Evolutionary conservation across 2,797 vertebrate species (phyloP), one percentile per base, ranked within the genome.

Genomic region (Pterois miles): DNA sequence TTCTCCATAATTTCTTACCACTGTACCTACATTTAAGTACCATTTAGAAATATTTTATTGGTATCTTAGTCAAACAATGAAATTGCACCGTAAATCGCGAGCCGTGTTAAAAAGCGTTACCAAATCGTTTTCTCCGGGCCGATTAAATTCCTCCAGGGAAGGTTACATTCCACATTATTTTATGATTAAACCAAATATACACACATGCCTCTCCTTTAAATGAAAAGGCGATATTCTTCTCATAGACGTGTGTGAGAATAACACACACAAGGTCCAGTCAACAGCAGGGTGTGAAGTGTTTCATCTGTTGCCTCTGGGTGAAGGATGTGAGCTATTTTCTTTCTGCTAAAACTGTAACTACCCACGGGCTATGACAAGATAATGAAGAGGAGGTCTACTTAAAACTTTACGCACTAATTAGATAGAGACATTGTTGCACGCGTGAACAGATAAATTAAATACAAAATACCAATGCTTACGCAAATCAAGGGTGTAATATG

Each of bases 371-470:
- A 68, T 56, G 36, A 66, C 78, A 79, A 72, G 52, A 82, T 91
- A 89, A 92, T 84, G 84, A 90, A 83, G 71, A 80, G 75, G 75
- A 86, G 78, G 46, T 83, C 65, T 77, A 78, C 81, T 88, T 77
- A 85, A 88, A 87, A 91, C 78, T 60, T 86, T 71, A 74, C 59
- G 46, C 78, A 63, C 78, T 92, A 91, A 93, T 93, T 92, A 87
- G 78, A 82, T 70, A 36, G 74, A 84, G 75, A 82, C 18, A n/a
- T 29, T 65, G 52, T 22, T 78, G 50, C 76, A 81, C 4, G 59
- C 73, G 69, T 65, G 76, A 73, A 38, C 64, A 76, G 66, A 59
- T 65, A 84, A 86, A 93, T 89, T 74, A 87, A 89, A 74, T 77
- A 80, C 78, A 82, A 46, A 92, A 91, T 78, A 74, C 22, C 60